Conservation (phyloP, 2,888 invertebrate species). For the Hirudinaria manillensis region DNA sequence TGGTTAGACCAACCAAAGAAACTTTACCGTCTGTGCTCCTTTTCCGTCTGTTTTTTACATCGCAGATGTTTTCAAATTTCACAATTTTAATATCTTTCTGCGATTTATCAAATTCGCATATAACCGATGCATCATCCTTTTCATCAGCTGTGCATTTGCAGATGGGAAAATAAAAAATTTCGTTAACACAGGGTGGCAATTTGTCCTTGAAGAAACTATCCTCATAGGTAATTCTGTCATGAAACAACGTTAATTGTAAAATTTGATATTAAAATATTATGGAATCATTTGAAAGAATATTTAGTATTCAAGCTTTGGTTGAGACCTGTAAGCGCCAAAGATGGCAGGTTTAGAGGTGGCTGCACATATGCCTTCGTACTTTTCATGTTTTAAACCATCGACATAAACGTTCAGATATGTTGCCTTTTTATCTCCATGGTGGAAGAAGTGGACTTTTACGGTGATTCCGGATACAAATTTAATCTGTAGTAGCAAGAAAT, state of each 20-base stretch:
- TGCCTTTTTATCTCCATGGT: neutral
- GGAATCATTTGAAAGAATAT: neutral
- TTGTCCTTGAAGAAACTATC: neutral
- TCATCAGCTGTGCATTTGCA: neutral
- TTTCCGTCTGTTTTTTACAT: neutral
- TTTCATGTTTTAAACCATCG: neutral
- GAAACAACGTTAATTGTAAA: too few relatives aligned
- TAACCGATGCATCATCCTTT: neutral
- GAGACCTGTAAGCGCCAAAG: neutral
- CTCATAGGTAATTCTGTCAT: neutral
- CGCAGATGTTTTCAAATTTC: neutral
- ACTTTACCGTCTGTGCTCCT: too few relatives aligned
- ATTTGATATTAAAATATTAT: too few relatives aligned
- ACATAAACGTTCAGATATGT: neutral
- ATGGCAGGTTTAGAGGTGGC: neutral
- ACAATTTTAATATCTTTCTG: neutral
- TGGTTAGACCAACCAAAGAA: too few relatives aligned
- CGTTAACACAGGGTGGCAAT: neutral
- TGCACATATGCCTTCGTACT: neutral
- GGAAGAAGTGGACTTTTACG: neutral
- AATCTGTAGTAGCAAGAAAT: neutral
- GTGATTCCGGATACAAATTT: neutral
- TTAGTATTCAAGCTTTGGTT: too few relatives aligned
- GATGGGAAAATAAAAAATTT: neutral
- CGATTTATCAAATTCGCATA: neutral